Conservation (phyloP, 1,140 invertebrate genomes). For the Cotesia glomerata region DNA sequence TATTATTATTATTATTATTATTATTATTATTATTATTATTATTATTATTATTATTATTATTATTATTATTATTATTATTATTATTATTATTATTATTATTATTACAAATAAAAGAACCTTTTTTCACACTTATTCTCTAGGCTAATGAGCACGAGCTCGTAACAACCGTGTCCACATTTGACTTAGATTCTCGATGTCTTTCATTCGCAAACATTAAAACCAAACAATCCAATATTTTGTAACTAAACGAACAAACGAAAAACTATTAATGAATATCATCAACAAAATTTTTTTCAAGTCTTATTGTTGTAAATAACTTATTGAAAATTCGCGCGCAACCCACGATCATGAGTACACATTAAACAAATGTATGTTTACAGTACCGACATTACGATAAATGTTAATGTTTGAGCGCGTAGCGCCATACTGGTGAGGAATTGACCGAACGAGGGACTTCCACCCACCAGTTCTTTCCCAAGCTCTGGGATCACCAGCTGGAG, state of each 20-base stretch:
- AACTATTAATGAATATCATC: no score
- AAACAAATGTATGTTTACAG: neutral
- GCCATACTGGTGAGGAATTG: conserved; percentile 62
- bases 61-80: no score
- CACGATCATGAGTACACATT: conserved; percentile 26
- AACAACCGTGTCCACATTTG: neutral
- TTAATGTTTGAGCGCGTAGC: conserved; percentile 52
- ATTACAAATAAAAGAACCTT: no score
- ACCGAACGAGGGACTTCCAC: conserved; percentile 54
- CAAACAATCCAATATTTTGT: no score
- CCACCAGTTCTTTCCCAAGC: conserved; percentile 18
- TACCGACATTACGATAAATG: conserved; percentile 37
- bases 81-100: no score
- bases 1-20: no score
- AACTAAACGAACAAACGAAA: no score
- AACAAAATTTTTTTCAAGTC: no score
- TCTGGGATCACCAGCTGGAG: conserved; percentile 32
- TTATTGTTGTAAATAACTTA: no score
- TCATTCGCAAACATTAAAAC: neutral
- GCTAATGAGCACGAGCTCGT: neutral
- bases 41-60: no score
- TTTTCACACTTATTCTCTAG: neutral
- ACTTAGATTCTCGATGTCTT: neutral
- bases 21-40: no score
- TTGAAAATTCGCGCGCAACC: conserved; percentile 11